Conservation (phyloP, 2,113 vertebrate species). For the Apteryx owenii region DNA sequence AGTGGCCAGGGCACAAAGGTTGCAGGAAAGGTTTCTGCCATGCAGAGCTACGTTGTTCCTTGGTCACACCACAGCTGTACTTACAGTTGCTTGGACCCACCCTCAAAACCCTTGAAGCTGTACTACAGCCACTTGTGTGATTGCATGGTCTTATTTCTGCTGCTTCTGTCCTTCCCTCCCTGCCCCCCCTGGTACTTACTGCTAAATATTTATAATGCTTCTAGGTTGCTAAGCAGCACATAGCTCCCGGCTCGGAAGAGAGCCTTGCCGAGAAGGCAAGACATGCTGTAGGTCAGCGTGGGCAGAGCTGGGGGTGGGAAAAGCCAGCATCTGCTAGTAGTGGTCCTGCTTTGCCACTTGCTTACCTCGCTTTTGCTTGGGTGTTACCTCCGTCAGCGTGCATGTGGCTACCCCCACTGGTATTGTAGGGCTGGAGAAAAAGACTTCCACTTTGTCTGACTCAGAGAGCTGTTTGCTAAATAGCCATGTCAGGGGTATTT, state of each 20-base stretch:
- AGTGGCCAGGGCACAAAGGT: fast-evolving
- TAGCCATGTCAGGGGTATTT: fast-evolving
- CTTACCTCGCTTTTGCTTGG: fast-evolving
- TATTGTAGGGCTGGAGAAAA: not conserved
- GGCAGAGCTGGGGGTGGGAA: not conserved
- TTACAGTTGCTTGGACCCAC: not conserved
- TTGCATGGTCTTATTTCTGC: not conserved
- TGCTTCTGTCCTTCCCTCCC: not conserved
- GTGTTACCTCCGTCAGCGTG: not conserved
- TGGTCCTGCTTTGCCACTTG: not conserved
- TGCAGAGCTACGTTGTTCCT: fast-evolving
- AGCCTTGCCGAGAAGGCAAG: fast-evolving
- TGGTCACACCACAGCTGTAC: fast-evolving
- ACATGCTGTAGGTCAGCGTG: not conserved
- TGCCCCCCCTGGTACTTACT: not conserved
- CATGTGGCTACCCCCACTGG: not conserved
- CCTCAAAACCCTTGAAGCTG: not conserved
- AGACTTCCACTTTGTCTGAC: not conserved
- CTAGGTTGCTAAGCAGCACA: not conserved
- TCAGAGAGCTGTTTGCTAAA: not conserved
- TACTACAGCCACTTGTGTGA: not conserved
- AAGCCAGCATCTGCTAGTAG: not conserved
- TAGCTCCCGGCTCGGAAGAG: not conserved
- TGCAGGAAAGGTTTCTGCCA: not conserved
- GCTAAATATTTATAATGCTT: not conserved